These are phyloP conservation scores for Dipus sagitta DNA, from an alignment of 2,797 vertebrate species.

Conservation along the genomic window DNA sequence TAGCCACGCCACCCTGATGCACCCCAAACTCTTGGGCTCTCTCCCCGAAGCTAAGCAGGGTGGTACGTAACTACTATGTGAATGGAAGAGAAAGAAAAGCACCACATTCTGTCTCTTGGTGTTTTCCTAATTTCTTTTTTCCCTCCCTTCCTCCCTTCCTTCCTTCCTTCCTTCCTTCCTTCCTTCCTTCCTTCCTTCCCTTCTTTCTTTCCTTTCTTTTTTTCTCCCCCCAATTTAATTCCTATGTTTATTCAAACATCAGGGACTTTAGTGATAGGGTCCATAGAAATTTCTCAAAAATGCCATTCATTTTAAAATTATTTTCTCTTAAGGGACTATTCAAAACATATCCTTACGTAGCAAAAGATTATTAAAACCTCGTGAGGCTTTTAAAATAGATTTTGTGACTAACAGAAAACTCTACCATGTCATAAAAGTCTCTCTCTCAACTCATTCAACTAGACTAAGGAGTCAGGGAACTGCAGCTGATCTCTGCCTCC, in stretches of 20 bases:
- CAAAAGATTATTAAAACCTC: slow-evolving; percentile 29
- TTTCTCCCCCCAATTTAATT: neutral
- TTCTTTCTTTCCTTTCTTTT: neutral
- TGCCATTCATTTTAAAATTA: slow-evolving; percentile 52
- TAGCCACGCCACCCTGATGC: neutral
- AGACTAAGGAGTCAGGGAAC: too few species aligned
- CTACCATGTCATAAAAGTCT: too few species aligned
- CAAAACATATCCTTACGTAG: slow-evolving; percentile 39
- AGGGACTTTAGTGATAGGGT: neutral
- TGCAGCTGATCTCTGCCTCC: too few species aligned
- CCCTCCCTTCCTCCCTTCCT: too few species aligned
- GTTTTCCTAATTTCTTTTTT: neutral
- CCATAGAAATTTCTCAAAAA: slow-evolving; percentile 60
- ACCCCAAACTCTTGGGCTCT: neutral
- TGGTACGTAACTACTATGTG: neutral
- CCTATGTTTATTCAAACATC: slow-evolving; percentile 44
- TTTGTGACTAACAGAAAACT: slow-evolving; percentile 32
- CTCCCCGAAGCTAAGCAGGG: neutral
- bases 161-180: neutral
- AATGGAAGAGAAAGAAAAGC: neutral
- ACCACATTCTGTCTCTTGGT: slow-evolving; percentile 8
- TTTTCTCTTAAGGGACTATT: slow-evolving; percentile 53
- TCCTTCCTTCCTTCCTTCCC: neutral
- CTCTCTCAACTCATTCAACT: too few species aligned
- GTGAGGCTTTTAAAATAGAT: slow-evolving; percentile 37